Evolutionary conservation across 1,140 invertebrate genomes (phyloP), one percentile per base, ranked within the genome.

Genomic region (Camponotus pennsylvanicus): DNA sequence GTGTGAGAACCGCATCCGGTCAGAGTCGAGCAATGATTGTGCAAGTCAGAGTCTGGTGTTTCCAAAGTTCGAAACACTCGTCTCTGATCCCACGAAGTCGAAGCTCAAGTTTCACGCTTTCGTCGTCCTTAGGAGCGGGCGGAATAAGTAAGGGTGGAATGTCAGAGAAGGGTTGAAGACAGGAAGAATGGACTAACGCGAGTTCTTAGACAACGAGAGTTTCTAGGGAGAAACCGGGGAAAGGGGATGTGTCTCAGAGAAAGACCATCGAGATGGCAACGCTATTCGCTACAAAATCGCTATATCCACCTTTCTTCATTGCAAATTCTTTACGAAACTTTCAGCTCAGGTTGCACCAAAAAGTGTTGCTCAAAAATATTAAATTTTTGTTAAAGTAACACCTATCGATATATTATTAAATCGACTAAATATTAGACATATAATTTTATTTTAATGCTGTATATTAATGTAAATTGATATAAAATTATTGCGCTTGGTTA

Each of bases 11-110:
- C 27, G 7, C 40, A 69, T 83, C 66, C 49, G 78, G 66, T 78
- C 79, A 87, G 88, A 73, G 63, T 87, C 84, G 78, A 90, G 75
- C 85, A 90, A 90, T 87, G 89, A 89, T 90, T 80, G 85, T 63
- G 85, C 73, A 57, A 79, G 67, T 27, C 86, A 76, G 63, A 80
- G 75, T 80, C 61, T 82, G 76, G 76, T 82, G 70, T 76, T 88
- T 52, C 57, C 59, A 86, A 90, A 90, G 80, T 90, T 90, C 59
- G 69, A 63, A 90, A 90, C 87, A 84, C 64, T 83, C 66, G 78
- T 80, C 80, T 69, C 63, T 73, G 64, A 91, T 91, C 78, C 45
- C 89, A 71, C 77, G 61, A 90, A 88, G 89, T 90, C 89, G 87
- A 91, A 86, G 86, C 21, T 79, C 75, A 88, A 90, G 89, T 90